Base-by-base conservation (phyloP, 23 tunicate genomes). In the Halocynthia aurantium region DNA sequence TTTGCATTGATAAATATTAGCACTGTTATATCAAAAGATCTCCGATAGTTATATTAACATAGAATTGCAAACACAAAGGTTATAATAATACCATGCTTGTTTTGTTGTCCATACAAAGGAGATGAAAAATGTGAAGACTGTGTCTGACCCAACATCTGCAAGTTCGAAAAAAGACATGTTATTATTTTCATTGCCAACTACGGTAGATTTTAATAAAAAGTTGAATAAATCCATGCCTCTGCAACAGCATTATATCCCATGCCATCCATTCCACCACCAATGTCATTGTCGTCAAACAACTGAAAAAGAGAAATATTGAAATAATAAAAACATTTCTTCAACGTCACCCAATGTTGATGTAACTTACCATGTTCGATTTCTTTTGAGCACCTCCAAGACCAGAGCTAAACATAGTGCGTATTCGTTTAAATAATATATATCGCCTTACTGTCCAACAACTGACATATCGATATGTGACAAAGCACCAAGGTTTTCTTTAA, bases 341-440 rank as follows among this genome's bases (percentile, higher is more conserved):
- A 67, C 72, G 4, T 50, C 12, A 13, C 21, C 4, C 2, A n/a
- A 12, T 11, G 12, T 50, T n/a, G 22, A 67, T 4, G 40, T 20
- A 69, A 44, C 78, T 69, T 73, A 83, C 87, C 95, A 88, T 67
- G 52, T 88, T 88, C 17, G 21, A 77, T 52, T 88, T 84, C 82
- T 84, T 88, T 73, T 87, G 79, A 61, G 95, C 79, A 64, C 57
- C 56, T 53, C 95, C 95, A 66, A 74, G 52, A 79, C 80, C 80
- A 40, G 93, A 82, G 84, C 80, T 67, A 65, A 88, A 88, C 95
- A 88, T 88, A 10, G 31, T 87, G 78, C 4, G 6, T 8, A 54
- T 15, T 53, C 62, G 44, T 31, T 31, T 4, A 31, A 31, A 31
- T 31, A 0, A 31, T 31, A 31, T 31, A 0, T 31, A 31, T 31